A percentile compares a stretch with the other conserved stretches of the same genome.
Conservation (phyloP, 37 sponge, comb jelly and placozoan genomes). For the Lycopodina hypogea region DNA sequence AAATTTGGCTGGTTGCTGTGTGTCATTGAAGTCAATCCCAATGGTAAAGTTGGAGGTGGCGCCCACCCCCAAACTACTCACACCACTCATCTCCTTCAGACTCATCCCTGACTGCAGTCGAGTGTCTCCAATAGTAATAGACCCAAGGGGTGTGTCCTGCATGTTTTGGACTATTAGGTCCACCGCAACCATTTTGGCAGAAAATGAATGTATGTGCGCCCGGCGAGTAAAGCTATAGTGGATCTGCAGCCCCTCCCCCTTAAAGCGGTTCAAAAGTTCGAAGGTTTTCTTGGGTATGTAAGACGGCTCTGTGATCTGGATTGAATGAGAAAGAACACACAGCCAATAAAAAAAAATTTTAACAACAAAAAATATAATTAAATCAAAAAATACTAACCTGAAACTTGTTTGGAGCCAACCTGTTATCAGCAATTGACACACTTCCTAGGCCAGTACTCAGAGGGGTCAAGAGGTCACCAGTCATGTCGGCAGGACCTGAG, state of each 20-base stretch:
- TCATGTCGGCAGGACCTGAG: constrained; percentile 1
- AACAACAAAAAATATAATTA: background rate
- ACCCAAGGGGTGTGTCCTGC: constrained; percentile 23
- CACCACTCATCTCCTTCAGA: constrained; percentile 33
- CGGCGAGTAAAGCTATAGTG: constrained; percentile 65
- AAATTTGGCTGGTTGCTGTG: constrained; percentile 94
- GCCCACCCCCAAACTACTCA: constrained; percentile 55
- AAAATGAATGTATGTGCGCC: constrained; percentile 65
- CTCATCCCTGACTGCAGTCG: constrained; percentile 73
- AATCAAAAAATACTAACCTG: background rate
- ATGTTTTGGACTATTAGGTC: constrained; percentile 78
- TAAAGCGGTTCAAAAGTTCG: constrained; percentile 69
- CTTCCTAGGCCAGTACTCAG: constrained; percentile 25
- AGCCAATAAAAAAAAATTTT: background rate
- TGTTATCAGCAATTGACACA: background rate
- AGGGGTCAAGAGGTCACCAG: constrained; percentile 42
- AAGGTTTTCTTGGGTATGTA: constrained; percentile 35
- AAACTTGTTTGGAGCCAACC: background rate
- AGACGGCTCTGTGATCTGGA: constrained; percentile 27
- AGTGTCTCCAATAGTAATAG: constrained; percentile 47
- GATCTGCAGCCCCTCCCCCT: constrained; percentile 73
- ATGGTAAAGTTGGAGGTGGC: constrained; percentile 48
- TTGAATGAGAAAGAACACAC: background rate
- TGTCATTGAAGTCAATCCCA: constrained; percentile 94
- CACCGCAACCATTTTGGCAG: constrained; percentile 68